These are phyloP conservation scores for Cotesia congregata DNA, from an alignment of 2,888 invertebrate genomes.

Conservation along the genomic window DNA sequence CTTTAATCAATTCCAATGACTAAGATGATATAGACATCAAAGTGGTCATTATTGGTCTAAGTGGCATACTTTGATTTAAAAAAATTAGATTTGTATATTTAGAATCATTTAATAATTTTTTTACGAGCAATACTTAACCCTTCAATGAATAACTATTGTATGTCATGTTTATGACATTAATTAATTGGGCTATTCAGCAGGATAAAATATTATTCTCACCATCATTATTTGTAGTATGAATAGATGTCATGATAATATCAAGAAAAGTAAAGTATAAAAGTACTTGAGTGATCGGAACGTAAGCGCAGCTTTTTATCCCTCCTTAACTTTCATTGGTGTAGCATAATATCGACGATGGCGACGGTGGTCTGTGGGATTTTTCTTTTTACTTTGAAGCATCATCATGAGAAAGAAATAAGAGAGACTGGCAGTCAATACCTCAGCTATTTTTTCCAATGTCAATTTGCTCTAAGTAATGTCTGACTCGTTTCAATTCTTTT, in stretches of 20 bases:
- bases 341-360: constrained; percentile 15
- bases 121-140: too few species aligned
- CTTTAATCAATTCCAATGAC: too few species aligned
- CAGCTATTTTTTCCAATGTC: constrained; percentile 10
- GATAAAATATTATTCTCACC: not conserved
- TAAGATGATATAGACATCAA: too few species aligned
- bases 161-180: too few species aligned
- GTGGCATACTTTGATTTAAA: too few species aligned
- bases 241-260: not conserved
- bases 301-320: constrained; percentile 20
- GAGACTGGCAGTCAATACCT: constrained; percentile 6
- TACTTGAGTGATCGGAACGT: constrained; percentile 23
- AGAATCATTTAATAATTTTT: too few species aligned
- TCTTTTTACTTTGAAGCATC: constrained; percentile 25
- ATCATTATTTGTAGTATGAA: not conserved
- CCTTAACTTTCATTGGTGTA: constrained; percentile 2
- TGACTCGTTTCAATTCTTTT: constrained; percentile 28
- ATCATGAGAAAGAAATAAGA: constrained; percentile 16
- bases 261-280: constrained; percentile 17
- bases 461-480: constrained; percentile 27
- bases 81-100: too few species aligned
- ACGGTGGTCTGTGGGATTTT: not conserved
- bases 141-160: too few species aligned
- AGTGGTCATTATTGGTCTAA: too few species aligned
- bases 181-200: too few species aligned